phyloP scores from a whole-genome alignment of 2,888 invertebrate genomes.

The Polydesmus complanatus region DNA sequence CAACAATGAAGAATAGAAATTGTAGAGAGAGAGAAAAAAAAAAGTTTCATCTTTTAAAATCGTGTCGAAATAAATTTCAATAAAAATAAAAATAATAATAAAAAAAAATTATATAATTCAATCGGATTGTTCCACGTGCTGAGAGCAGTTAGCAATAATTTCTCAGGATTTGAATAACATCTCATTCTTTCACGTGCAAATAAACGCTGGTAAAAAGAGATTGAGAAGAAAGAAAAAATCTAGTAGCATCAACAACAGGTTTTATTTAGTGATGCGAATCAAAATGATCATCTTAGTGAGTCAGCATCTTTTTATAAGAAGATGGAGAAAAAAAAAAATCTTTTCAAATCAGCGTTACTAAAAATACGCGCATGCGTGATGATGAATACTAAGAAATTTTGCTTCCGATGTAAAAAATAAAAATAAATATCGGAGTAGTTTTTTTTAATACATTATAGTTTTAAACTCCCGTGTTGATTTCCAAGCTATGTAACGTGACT shows the following conservation, averaged over 20 bases:
- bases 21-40: background rate
- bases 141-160: background rate
- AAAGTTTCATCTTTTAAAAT: background rate
- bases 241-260: background rate
- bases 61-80: background rate
- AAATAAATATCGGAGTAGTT: no score
- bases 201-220: no score
- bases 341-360: background rate
- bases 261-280: background rate
- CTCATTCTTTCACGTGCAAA: no score
- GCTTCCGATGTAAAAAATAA: no score
- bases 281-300: background rate
- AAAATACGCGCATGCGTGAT: background rate
- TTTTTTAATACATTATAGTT: no score
- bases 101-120: no score
- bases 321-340: no score
- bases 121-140: background rate
- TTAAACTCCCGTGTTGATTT: no score
- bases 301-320: background rate
- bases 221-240: background rate
- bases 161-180: background rate
- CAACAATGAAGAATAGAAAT: background rate
- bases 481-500: no score
- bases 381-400: no score
- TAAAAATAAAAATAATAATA: no score